Percentiles rank a stretch among this genome's conserved stretches.
These are phyloP conservation scores for Picus viridis DNA, from an alignment of 2,797 vertebrate genomes.

Conservation along the genomic window DNA sequence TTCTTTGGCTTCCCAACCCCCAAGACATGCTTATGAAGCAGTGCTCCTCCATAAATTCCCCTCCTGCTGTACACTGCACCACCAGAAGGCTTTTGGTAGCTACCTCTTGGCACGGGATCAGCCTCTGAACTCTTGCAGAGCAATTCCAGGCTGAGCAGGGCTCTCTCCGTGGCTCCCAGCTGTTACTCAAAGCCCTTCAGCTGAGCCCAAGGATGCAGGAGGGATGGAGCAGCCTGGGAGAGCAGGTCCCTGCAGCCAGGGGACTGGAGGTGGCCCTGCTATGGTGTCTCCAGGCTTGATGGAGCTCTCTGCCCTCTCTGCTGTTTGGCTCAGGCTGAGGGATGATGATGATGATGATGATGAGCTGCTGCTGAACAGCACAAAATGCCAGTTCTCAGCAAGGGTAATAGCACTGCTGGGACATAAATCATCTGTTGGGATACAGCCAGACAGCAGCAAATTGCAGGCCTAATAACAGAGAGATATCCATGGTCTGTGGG, in stretches of 20 bases:
- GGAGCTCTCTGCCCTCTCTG: neutral
- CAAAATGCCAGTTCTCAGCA: neutral
- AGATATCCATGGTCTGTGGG: neutral
- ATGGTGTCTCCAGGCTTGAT: neutral
- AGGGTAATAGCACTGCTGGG: neutral
- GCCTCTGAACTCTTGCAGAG: neutral
- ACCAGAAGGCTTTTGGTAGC: neutral
- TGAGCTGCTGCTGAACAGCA: neutral
- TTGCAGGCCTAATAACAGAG: neutral
- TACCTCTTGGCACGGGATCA: neutral
- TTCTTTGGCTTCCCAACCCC: neutral
- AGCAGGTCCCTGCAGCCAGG: neutral
- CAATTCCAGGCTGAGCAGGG: neutral
- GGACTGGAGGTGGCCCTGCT: neutral
- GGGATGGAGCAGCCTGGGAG: neutral
- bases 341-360: neutral
- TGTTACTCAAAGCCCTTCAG: neutral
- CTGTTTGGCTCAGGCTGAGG: neutral
- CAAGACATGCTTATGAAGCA: fast-evolving
- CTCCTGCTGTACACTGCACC: neutral
- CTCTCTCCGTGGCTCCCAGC: neutral
- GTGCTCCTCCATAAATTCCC: neutral
- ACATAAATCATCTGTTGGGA: conserved; percentile 1
- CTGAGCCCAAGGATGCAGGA: fast-evolving
- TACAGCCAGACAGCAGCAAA: conserved; percentile 26